Percentiles rank a stretch among this genome's conserved stretches.
phyloP scores from a whole-genome alignment of 2,113 vertebrate species.

The Pelodiscus sinensis region DNA sequence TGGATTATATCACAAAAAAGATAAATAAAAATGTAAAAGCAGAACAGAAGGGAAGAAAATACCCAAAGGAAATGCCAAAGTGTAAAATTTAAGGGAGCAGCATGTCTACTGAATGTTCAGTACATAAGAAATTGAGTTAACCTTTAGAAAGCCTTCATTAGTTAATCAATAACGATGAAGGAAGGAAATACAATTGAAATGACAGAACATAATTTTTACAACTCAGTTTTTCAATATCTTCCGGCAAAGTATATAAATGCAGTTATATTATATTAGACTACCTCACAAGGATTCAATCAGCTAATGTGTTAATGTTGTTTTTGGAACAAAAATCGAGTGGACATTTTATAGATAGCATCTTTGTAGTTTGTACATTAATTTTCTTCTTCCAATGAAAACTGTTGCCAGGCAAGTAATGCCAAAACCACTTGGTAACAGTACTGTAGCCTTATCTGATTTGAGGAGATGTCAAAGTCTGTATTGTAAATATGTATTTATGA shows the following conservation, averaged over 20 bases:
- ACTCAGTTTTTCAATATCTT: background rate
- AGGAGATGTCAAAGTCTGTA: constrained; percentile 30
- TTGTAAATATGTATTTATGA: constrained; percentile 33
- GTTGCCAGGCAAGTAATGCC: background rate
- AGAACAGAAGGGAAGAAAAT: background rate
- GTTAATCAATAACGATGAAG: background rate
- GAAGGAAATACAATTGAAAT: background rate
- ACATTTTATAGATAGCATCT: constrained; percentile 34
- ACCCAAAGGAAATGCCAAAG: background rate
- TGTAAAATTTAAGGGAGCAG: background rate
- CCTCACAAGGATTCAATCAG: constrained; percentile 19
- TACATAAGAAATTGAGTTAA: constrained; percentile 9
- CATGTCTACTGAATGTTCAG: background rate
- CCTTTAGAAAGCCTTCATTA: constrained; percentile 33
- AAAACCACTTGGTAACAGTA: constrained; percentile 24
- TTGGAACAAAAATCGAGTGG: constrained; percentile 1
- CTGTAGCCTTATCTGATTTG: background rate
- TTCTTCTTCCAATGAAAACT: constrained; percentile 23
- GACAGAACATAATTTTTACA: constrained; percentile 19
- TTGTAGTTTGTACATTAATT: background rate
- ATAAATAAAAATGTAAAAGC: constrained; percentile 20
- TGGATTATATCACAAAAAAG: background rate
- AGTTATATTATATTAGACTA: background rate
- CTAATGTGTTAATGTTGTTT: background rate
- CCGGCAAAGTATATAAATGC: constrained; percentile 38